A percentile compares a stretch with the other conserved stretches of the same genome.
These are phyloP conservation scores for Myiopsitta monachus DNA, from an alignment of 2,113 vertebrate species.

Conservation along the genomic window DNA sequence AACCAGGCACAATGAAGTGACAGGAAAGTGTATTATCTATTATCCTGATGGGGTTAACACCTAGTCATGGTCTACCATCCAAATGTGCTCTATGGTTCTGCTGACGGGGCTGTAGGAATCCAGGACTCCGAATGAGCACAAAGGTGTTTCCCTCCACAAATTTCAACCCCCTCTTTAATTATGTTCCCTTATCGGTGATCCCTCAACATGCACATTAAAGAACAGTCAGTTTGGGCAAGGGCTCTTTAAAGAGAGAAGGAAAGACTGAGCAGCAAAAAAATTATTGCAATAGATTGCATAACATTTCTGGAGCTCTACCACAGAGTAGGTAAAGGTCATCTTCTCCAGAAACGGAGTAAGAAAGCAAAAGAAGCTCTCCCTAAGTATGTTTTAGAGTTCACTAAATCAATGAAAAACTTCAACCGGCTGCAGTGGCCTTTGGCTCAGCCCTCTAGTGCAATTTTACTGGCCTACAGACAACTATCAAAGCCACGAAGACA, in stretches of 20 bases:
- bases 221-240: not conserved
- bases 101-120: not conserved
- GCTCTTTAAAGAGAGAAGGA: not conserved
- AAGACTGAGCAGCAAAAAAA: not conserved
- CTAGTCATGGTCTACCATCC: not conserved
- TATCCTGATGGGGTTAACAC: constrained; percentile 7
- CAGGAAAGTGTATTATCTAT: constrained; percentile 39
- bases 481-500: not conserved
- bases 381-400: not conserved
- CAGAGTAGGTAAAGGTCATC: constrained; percentile 15
- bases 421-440: not conserved
- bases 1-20: not conserved
- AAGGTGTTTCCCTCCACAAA: not conserved
- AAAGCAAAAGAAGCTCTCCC: not conserved
- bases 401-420: constrained; percentile 19
- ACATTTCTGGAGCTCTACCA: not conserved
- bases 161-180: not conserved
- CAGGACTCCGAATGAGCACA: not conserved
- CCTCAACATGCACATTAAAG: not conserved
- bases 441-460: not conserved
- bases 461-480: not conserved
- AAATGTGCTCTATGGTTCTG: not conserved
- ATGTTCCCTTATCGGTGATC: not conserved
- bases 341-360: not conserved
- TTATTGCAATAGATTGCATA: not conserved